Percentiles rank a stretch among this genome's conserved stretches.
Evolutionary conservation across 2,113 vertebrate genomes (phyloP).

Genomic region (Pseudopipra pipra): DNA sequence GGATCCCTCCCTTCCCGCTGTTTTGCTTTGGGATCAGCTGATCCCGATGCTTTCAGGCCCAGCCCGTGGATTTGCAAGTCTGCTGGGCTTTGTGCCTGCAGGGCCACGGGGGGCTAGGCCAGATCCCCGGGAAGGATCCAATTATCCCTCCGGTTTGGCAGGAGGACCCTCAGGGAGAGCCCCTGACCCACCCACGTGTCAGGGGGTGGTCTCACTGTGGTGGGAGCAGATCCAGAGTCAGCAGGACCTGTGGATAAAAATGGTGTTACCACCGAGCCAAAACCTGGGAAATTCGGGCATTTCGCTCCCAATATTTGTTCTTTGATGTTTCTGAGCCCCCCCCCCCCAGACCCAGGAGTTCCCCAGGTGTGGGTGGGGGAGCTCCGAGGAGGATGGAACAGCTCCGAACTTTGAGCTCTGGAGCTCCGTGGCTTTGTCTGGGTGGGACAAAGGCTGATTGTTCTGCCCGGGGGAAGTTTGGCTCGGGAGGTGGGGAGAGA

Average conservation of each 20-base stretch:
- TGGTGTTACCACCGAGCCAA: fast-evolving
- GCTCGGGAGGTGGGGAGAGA: neutral
- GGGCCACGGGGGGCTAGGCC: fast-evolving
- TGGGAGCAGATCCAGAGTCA: neutral
- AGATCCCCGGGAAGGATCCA: neutral
- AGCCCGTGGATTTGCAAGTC: neutral
- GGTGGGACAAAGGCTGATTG: conserved; percentile 51
- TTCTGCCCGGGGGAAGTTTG: neutral
- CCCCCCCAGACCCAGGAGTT: neutral
- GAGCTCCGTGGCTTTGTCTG: neutral
- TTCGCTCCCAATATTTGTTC: fast-evolving
- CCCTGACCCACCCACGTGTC: neutral
- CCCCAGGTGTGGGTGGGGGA: neutral
- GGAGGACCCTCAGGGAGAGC: neutral
- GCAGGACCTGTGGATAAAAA: neutral
- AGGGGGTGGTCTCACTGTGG: fast-evolving
- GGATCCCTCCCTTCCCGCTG: neutral
- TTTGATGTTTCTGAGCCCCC: neutral
- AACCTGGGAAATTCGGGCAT: fast-evolving
- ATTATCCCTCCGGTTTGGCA: neutral
- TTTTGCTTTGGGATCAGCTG: neutral
- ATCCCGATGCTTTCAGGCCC: neutral
- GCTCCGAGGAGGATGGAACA: neutral
- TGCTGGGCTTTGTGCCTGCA: neutral
- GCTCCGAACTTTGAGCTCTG: neutral